Evolutionary conservation across 2,797 vertebrate species (phyloP).

Genomic region (Rhabdomys pumilio): DNA sequence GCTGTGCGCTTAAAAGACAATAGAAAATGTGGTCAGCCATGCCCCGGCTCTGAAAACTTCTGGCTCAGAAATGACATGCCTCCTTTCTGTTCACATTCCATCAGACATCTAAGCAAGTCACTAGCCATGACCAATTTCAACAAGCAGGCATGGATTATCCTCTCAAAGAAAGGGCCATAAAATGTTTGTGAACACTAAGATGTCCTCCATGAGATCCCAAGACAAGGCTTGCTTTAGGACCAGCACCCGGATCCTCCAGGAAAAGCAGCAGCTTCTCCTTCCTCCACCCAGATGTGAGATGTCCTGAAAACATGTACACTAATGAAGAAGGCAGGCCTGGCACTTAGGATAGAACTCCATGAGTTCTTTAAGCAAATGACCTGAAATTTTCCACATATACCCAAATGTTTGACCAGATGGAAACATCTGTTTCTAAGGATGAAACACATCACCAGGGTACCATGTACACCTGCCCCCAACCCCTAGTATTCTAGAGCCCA

Average conservation of each 20-base stretch:
- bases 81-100: conserved; percentile 54
- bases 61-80: not conserved
- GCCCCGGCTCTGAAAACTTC: conserved; percentile 19
- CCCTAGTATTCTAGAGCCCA: not conserved
- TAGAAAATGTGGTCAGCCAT: not conserved
- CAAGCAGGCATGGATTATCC: not conserved
- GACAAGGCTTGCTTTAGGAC: not conserved
- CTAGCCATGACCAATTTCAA: conserved; percentile 30
- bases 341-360: not conserved
- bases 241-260: not conserved
- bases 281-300: not conserved
- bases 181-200: not conserved
- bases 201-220: not conserved
- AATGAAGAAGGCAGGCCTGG: not conserved
- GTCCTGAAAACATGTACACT: not conserved
- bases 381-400: not conserved
- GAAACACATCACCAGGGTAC: not conserved
- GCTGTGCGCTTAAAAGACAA: not conserved
- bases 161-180: conserved; percentile 7
- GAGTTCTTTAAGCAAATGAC: not conserved
- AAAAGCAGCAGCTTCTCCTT: not conserved
- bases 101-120: conserved; percentile 17
- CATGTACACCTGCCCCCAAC: not conserved
- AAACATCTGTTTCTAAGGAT: conserved; percentile 13
- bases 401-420: not conserved